Base-by-base conservation (phyloP, 2,113 vertebrate species). In the Limnothrissa miodon region DNA sequence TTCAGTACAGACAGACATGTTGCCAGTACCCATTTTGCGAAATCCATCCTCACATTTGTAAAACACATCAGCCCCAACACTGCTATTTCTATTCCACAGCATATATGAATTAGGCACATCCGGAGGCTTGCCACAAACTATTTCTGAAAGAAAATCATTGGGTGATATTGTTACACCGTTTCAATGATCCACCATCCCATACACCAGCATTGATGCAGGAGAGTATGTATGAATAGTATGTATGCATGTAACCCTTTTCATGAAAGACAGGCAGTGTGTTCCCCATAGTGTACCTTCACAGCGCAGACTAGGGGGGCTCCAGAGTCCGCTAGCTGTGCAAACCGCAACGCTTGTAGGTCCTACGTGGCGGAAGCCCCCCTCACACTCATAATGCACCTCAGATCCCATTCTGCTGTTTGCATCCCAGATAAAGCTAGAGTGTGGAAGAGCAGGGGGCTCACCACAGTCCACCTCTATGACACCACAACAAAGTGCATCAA, bases 391-490 rank as follows among this genome's bases (percentile, higher is more conserved):
- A 79, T 87, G 88, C 33, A 86, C 88, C 62, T 85, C 89, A 82
- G 93, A 92, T 45, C 87, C 4, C 0, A 93, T 80, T 46, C 83
- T 88, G 25, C 88, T 92, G 17, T 86, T 84, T 78, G 89, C 89
- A 85, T 93, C 81, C 93, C 94, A 94, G 44, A 91, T 80, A 25
- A 90, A 84, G 44, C 87, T 44, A 0, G 93, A 74, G 46, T 94
- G 90, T 51, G 91, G 90, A 83, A 93, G 62, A 45, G 36, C 23
- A 1, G 82, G 81, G 82, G 94, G 92, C 83, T 88, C 90, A 80
- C 95, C 94, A 90, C 94, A 94, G 74, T 93, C 83, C 87, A 93
- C 89, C 91, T 92, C 94, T 94, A 23, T 83, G 84, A 74, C 66
- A 21, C 83, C 19, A 88, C 17, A 78, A 78, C 19, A 29, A 23